phyloP scores from a whole-genome alignment of 1,140 invertebrate species.

The Hirudo medicinalis region DNA sequence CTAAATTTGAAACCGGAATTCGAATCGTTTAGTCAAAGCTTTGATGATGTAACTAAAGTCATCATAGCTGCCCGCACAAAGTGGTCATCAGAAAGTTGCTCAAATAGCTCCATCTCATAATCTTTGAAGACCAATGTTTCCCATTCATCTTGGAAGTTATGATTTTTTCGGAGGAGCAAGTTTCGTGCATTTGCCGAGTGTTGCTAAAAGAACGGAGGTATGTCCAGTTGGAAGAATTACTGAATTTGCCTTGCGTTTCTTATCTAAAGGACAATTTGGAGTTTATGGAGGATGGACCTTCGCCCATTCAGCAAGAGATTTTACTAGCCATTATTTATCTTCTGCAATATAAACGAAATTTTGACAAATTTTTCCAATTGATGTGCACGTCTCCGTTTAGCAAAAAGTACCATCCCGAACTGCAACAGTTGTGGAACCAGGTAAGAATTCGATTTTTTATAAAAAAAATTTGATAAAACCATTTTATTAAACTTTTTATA shows the following conservation, averaged over 20 bases:
- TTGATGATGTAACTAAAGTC: too few relatives aligned
- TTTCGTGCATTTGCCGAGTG: slow-evolving; percentile 1
- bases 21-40: too few relatives aligned
- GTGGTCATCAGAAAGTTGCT: too few relatives aligned
- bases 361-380: neutral
- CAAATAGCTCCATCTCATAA: too few relatives aligned
- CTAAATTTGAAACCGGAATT: too few relatives aligned
- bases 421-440: neutral
- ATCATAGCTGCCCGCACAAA: too few relatives aligned
- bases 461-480: neutral
- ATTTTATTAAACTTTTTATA: neutral
- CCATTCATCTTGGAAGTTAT: too few relatives aligned
- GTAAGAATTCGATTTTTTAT: neutral
- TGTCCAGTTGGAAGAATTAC: neutral
- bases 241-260: neutral
- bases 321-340: neutral
- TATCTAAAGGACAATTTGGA: neutral
- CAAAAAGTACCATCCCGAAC: neutral
- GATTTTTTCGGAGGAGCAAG: slow-evolving; percentile 1
- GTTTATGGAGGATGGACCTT: neutral
- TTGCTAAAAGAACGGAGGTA: slow-evolving; percentile 1
- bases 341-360: neutral
- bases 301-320: neutral
- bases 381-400: neutral
- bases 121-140: too few relatives aligned